phyloP scores from a whole-genome alignment of 2,888 invertebrate genomes.

The Diadegma fenestrale region DNA sequence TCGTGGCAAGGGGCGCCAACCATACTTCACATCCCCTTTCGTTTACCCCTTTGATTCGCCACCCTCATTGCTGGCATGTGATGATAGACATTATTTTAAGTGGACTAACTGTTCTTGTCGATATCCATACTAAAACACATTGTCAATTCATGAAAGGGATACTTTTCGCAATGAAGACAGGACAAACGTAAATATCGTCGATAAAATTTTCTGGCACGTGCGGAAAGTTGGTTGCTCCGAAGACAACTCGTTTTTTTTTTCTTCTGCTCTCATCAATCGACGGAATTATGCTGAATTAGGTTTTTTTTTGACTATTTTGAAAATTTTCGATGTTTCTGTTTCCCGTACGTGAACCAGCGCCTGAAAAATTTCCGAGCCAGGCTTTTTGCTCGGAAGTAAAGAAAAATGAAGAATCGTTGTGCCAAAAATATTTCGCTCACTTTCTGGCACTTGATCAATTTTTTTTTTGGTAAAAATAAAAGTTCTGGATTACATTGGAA shows the following conservation, averaged over 20 bases:
- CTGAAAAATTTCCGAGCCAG: neutral
- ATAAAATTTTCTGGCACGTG: neutral
- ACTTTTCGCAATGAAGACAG: neutral
- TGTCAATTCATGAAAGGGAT: slow-evolving; percentile 4
- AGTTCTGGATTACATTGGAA: slow-evolving; percentile 14
- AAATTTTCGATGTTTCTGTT: too few relatives aligned
- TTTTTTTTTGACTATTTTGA: too few relatives aligned
- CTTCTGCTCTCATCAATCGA: neutral
- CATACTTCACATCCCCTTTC: slow-evolving; percentile 16
- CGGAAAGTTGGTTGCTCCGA: neutral
- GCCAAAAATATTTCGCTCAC: neutral
- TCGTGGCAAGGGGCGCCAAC: slow-evolving; percentile 22
- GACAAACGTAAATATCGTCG: neutral
- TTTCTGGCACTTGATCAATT: neutral
- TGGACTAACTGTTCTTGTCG: slow-evolving; percentile 36
- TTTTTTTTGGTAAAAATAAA: slow-evolving; percentile 30
- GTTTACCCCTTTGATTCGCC: slow-evolving; percentile 58
- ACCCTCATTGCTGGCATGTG: slow-evolving; percentile 34
- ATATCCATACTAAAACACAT: slow-evolving; percentile 27
- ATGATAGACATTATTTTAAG: slow-evolving; percentile 56
- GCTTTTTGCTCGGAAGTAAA: neutral
- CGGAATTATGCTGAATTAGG: neutral
- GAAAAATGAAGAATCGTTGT: neutral
- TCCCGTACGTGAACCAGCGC: neutral
- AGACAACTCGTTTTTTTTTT: neutral